Conservation (phyloP, 1,140 invertebrate species). For the Telenomus remus region DNA sequence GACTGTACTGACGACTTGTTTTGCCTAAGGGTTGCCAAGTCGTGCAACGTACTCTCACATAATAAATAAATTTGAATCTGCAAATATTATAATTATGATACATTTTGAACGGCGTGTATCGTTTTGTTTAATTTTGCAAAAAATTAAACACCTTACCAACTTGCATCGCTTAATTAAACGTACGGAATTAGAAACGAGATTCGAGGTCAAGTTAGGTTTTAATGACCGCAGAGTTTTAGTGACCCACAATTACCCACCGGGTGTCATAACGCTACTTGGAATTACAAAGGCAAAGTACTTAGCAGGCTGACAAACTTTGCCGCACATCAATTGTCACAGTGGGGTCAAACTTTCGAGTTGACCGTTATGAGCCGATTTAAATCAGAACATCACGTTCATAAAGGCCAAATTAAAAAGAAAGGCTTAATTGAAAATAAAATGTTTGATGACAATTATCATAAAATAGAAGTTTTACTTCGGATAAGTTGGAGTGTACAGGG, state of each 20-base stretch:
- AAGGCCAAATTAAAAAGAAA: slow-evolving; percentile 5
- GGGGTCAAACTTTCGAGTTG: slow-evolving; percentile 31
- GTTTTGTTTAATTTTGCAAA: no score
- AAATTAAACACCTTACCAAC: no score
- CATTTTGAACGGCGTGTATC: no score
- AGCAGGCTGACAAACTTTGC: slow-evolving; percentile 48
- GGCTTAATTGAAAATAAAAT: no score
- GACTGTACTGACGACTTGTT: slow-evolving; percentile 49
- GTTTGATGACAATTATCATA: not conserved
- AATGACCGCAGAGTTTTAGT: slow-evolving; percentile 46
- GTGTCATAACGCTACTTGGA: slow-evolving; percentile 54
- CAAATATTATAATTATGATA: no score
- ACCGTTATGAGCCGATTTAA: slow-evolving; percentile 41
- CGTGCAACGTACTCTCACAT: slow-evolving; percentile 38
- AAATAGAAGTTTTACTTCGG: not conserved
- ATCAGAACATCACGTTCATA: slow-evolving; percentile 41
- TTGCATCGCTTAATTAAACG: no score
- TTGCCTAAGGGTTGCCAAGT: slow-evolving; percentile 52
- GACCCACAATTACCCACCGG: slow-evolving; percentile 41
- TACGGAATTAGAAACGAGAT: slow-evolving; percentile 4
- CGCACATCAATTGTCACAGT: slow-evolving; percentile 25
- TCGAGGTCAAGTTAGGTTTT: slow-evolving; percentile 53
- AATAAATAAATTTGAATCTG: no score
- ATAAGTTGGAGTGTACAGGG: no score
- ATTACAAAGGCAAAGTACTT: slow-evolving; percentile 54